Evolutionary conservation across 2,113 vertebrate genomes (phyloP).

Genomic region (Pteropus alecto): DNA sequence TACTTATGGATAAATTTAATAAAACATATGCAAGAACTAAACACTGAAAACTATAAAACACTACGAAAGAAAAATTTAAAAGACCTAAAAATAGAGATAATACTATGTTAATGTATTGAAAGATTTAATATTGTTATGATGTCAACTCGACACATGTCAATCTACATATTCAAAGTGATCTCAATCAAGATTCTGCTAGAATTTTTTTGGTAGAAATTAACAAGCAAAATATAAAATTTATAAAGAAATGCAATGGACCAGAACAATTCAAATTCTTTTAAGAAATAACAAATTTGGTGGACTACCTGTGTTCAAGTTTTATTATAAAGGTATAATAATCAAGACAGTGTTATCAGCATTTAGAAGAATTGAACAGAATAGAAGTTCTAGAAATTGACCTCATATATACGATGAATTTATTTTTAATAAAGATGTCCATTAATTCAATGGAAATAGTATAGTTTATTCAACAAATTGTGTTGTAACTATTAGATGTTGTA

Average conservation of each 20-base stretch:
- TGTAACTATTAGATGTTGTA: background rate
- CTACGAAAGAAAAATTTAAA: background rate
- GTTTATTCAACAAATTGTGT: background rate
- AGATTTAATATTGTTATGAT: background rate
- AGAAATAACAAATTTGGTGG: background rate
- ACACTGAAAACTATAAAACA: background rate
- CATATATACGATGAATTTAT: background rate
- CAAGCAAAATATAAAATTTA: background rate
- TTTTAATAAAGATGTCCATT: background rate
- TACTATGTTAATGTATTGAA: background rate
- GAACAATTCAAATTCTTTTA: background rate
- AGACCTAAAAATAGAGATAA: background rate
- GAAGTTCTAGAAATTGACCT: background rate
- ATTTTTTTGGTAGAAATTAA: background rate
- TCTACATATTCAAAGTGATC: background rate
- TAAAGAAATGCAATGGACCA: background rate
- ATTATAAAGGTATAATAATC: background rate
- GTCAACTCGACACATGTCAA: background rate
- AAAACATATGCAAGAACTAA: background rate
- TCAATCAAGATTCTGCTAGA: background rate
- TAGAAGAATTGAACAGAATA: background rate
- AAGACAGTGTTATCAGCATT: background rate
- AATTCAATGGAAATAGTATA: background rate
- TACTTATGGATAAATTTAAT: background rate
- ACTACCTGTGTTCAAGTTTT: background rate